Conservation (phyloP, 2,797 vertebrate species). For the Phaenicophaeus curvirostris region DNA sequence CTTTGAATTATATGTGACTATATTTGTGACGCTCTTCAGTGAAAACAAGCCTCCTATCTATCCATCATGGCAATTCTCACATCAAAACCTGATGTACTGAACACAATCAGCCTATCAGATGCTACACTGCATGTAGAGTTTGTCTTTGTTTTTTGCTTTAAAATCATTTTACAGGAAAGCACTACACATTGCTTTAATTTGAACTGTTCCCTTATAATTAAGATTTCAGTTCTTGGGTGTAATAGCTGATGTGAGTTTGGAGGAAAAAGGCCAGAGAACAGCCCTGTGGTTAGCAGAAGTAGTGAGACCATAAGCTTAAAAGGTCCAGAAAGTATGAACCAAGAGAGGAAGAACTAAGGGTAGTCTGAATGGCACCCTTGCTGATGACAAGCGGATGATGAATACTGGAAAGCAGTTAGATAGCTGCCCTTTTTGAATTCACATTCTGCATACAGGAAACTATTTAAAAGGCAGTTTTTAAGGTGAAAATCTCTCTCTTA, state of each 20-base stretch:
- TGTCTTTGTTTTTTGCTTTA: not conserved
- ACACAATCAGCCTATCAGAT: not conserved
- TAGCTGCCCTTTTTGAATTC: not conserved
- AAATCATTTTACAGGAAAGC: not conserved
- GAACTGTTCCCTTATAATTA: not conserved
- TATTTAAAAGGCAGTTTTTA: not conserved
- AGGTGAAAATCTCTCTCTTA: not conserved
- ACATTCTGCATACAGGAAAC: not conserved
- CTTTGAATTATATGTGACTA: constrained; percentile 6
- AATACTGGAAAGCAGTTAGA: constrained; percentile 24
- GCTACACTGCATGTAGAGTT: not conserved
- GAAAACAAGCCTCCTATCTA: not conserved
- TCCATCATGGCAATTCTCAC: not conserved
- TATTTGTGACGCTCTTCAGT: not conserved
- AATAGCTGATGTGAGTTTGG: not conserved
- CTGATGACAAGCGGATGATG: not conserved
- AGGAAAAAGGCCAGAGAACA: not conserved
- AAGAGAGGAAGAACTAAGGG: not conserved
- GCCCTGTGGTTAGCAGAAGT: not conserved
- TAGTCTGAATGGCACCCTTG: not conserved
- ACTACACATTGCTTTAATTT: not conserved
- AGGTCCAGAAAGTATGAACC: not conserved
- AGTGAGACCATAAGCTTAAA: not conserved
- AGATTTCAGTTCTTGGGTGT: not conserved
- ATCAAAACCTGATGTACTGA: not conserved